Conservation (phyloP, 1,140 invertebrate species). For the Panagrolaimus sp. region DNA sequence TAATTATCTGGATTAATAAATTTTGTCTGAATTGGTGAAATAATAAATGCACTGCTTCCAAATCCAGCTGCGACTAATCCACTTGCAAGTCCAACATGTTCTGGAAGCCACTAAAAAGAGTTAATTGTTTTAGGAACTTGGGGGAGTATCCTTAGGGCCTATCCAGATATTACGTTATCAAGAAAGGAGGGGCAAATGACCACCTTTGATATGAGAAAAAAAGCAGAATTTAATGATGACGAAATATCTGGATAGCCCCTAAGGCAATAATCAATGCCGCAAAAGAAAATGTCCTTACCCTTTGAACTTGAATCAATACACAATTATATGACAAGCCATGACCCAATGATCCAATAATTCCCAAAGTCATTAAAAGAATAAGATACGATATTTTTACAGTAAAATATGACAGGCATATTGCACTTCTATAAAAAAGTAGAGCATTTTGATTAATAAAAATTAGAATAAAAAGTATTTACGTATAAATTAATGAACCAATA, state of each 20-base stretch:
- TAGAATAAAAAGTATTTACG: not conserved
- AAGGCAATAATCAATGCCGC: too few relatives aligned
- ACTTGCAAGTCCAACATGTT: conserved; percentile 35
- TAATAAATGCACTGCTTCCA: conserved; percentile 39
- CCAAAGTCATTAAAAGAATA: conserved; percentile 34
- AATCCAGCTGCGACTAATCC: conserved; percentile 45
- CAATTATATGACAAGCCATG: conserved; percentile 40
- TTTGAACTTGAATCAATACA: conserved; percentile 43
- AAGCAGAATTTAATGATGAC: too few relatives aligned
- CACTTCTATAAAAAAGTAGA: conserved; percentile 18
- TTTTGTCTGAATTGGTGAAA: conserved; percentile 44
- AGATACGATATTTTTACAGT: conserved; percentile 42
- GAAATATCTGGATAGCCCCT: too few relatives aligned
- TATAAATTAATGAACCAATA: conserved; percentile 37
- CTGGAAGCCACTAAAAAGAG: conserved; percentile 39
- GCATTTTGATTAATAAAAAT: not conserved
- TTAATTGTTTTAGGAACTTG: conserved; percentile 9
- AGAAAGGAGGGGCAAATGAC: too few relatives aligned
- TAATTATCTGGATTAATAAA: conserved; percentile 45
- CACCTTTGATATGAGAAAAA: too few relatives aligned
- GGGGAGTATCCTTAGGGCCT: too few relatives aligned
- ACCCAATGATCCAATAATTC: conserved; percentile 34
- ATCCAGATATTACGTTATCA: too few relatives aligned
- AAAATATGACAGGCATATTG: conserved; percentile 39
- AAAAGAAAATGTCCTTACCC: conserved; percentile 21